Percentiles rank a stretch among this genome's conserved stretches.
phyloP scores from a whole-genome alignment of 2,113 vertebrate genomes.

The Ammodytes marinus region DNA sequence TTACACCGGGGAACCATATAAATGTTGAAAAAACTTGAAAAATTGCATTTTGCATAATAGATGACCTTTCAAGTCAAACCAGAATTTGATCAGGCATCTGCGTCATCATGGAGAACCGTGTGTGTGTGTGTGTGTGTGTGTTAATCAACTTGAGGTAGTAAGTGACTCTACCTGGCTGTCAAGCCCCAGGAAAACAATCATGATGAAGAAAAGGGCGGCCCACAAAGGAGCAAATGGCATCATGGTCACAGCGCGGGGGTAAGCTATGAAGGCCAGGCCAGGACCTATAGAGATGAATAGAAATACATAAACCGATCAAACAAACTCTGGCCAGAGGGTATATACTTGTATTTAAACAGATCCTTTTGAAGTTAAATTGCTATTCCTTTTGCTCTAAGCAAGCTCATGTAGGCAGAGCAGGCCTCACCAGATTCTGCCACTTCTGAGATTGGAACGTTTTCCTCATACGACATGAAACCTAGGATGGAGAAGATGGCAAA shows the following conservation, averaged over 20 bases:
- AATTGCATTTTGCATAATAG: no score
- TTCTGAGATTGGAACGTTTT: slow-evolving; percentile 93
- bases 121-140: neutral
- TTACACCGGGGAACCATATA: no score
- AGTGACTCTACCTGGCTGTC: slow-evolving; percentile 80
- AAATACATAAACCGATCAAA: neutral
- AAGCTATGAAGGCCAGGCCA: slow-evolving; percentile 97
- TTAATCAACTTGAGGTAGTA: neutral
- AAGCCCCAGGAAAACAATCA: slow-evolving; percentile 94
- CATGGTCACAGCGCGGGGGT: slow-evolving; percentile 95
- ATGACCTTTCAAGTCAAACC: neutral
- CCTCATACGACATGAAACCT: slow-evolving; percentile 96
- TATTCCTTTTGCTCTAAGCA: neutral
- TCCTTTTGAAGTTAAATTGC: neutral
- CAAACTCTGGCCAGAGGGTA: neutral
- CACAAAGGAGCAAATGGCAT: slow-evolving; percentile 96
- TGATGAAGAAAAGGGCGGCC: slow-evolving; percentile 95
- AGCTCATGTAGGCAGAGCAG: neutral
- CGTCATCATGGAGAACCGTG: neutral
- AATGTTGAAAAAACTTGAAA: no score
- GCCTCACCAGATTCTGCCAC: slow-evolving; percentile 95
- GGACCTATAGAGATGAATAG: slow-evolving; percentile 86
- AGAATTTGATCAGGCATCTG: neutral
- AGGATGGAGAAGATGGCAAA: slow-evolving; percentile 98
- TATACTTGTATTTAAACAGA: neutral